Base-by-base conservation (phyloP, 2,113 vertebrate species). In the Colius striatus region DNA sequence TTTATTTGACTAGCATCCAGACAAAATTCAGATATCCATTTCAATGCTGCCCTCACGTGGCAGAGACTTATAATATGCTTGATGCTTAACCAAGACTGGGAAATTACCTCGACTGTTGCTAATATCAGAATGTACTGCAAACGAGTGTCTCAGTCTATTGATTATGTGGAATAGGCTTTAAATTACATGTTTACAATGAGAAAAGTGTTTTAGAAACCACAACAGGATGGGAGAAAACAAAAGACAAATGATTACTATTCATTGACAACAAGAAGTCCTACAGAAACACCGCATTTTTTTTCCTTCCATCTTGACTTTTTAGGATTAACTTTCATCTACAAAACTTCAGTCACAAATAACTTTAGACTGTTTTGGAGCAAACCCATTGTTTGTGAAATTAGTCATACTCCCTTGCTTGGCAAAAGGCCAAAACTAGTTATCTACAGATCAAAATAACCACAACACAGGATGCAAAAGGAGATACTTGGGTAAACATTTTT, bases 11-110 rank as follows among this genome's bases (percentile, higher is more conserved):
- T 36, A 51, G 47, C 57, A 54, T 9, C 20, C 36, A 73, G 30
- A 22, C 48, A 22, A 12, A 41, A 27, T 34, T 19, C 22, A 65
- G 9, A 89, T 57, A 36, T 1, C 16, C 36, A 48, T 30, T 78
- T 74, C 85, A 89, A 92, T 57, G 74, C 83, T 95, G 96, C 94
- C 97, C 95, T 95, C 97, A 43, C 0, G 61, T 78, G 96, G 89
- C 74, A 87, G 3, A 79, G 5, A 16, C 58, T n/a, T 50, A 53
- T 71, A 67, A 72, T 16, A 18, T 2, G 6, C 20, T 60, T 66
- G 4, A 18, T 41, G 18, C 25, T 57, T 27, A 82, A 78, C 2
- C 29, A 30, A 45, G 36, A 53, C 0, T 30, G 41, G 54, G 13
- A 75, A 93, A 57, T 71, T 16, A 55, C 18, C 27, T 81, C 23